Percentiles rank a stretch among this genome's conserved stretches.
phyloP scores from a whole-genome alignment of 2,797 vertebrate species.

The Lophotriccus pileatus region DNA sequence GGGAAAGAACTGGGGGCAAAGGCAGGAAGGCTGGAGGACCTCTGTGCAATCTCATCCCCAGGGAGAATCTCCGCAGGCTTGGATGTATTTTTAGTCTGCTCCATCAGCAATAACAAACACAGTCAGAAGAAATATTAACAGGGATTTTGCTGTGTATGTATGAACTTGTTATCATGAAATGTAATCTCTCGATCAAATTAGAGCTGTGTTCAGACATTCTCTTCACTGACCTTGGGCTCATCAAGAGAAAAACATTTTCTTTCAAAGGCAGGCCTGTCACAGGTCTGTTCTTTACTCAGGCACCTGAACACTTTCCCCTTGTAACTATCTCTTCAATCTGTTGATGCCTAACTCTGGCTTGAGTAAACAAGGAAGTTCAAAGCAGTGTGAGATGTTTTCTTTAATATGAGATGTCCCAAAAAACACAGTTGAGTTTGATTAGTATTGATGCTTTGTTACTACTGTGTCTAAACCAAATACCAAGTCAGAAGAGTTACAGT shows the following conservation, averaged over 20 bases:
- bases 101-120: slow-evolving; percentile 44
- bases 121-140: slow-evolving; percentile 33
- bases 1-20: neutral
- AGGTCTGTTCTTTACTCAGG: neutral
- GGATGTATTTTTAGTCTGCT: slow-evolving; percentile 44
- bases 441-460: neutral
- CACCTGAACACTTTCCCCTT: neutral
- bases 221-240: slow-evolving; percentile 31
- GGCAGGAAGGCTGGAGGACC: neutral
- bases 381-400: neutral
- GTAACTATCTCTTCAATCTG: neutral
- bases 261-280: neutral
- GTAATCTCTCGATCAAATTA: slow-evolving; percentile 10
- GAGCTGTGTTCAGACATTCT: neutral
- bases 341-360: neutral
- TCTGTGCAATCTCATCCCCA: neutral
- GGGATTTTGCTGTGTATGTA: slow-evolving; percentile 12
- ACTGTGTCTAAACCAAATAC: neutral
- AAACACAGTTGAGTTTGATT: neutral
- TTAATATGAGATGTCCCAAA: neutral
- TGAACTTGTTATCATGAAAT: slow-evolving; percentile 27
- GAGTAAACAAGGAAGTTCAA: neutral
- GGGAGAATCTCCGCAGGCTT: neutral
- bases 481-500: neutral
- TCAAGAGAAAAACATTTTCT: slow-evolving; percentile 1